Evolutionary conservation across 2,113 vertebrate species (phyloP).

Genomic region (Microcebus murinus): DNA sequence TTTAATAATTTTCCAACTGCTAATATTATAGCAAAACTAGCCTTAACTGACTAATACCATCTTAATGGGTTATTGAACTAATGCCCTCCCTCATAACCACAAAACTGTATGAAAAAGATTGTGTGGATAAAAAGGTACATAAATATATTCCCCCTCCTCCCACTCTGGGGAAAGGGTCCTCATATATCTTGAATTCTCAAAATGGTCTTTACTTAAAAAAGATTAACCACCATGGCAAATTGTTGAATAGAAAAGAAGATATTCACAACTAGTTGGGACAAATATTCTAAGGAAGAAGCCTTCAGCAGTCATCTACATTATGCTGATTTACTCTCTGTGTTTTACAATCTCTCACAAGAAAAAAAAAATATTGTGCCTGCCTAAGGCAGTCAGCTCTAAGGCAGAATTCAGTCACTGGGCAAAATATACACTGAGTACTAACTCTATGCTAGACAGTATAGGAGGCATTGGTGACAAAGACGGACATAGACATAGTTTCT

Average conservation of each 20-base stretch:
- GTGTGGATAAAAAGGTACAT: not conserved
- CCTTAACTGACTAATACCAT: not conserved
- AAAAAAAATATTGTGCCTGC: not conserved
- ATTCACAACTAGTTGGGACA: not conserved
- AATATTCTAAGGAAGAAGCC: not conserved
- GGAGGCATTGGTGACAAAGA: not conserved
- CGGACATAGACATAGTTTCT: not conserved
- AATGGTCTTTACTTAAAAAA: not conserved
- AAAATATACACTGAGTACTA: not conserved
- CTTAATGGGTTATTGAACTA: not conserved
- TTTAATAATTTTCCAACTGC: not conserved
- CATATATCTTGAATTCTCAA: not conserved
- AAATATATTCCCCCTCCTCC: not conserved
- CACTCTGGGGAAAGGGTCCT: not conserved
- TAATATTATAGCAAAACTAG: not conserved
- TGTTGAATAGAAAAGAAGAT: not conserved
- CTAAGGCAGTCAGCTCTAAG: not conserved
- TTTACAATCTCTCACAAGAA: not conserved
- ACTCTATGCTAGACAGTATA: not conserved
- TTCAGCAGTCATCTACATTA: not conserved
- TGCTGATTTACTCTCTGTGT: not conserved
- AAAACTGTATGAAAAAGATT: not conserved
- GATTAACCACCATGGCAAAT: not conserved
- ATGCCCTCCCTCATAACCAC: not conserved
- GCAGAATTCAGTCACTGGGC: not conserved